Percentiles rank a stretch among this genome's conserved stretches.
These are phyloP conservation scores for Macrosoma leucophasiata DNA, from an alignment of 2,888 invertebrate species.

Conservation along the genomic window DNA sequence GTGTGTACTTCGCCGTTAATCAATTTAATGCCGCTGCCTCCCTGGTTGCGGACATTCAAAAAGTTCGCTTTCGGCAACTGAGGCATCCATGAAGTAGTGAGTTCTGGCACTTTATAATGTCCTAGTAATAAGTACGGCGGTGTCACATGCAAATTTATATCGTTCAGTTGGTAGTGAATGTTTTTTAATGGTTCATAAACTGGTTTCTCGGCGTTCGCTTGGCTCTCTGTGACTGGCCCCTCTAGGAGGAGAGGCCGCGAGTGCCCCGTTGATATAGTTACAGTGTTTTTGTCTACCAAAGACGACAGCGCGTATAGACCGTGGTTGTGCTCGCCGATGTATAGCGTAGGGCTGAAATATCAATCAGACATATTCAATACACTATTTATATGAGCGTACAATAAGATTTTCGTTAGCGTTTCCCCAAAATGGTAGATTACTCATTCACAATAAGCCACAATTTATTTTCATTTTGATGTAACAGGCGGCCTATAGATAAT, in stretches of 20 bases:
- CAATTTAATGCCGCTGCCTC: constrained; percentile 44
- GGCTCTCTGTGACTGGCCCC: constrained; percentile 74
- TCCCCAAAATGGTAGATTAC: too few relatives aligned
- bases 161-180: constrained; percentile 61
- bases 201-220: constrained; percentile 37
- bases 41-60: constrained; percentile 38
- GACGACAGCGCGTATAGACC: constrained; percentile 96
- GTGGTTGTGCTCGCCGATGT: constrained; percentile 89
- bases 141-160: constrained; percentile 57
- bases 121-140: constrained; percentile 74
- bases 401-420: too few relatives aligned
- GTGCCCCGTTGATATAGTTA: constrained; percentile 85
- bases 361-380: too few relatives aligned
- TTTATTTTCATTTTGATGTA: too few relatives aligned
- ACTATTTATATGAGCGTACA: too few relatives aligned
- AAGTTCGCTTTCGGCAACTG: constrained; percentile 52
- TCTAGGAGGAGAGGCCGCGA: constrained; percentile 82
- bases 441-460: too few relatives aligned
- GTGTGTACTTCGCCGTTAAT: constrained; percentile 60
- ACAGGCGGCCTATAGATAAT: too few relatives aligned
- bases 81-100: constrained; percentile 66
- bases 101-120: constrained; percentile 83
- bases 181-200: constrained; percentile 70
- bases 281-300: constrained; percentile 91
- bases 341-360: constrained; percentile 87